Percentiles rank a stretch among this genome's conserved stretches.
These are phyloP conservation scores for Plagodis pulveraria DNA, from an alignment of 2,888 invertebrate species.

Conservation along the genomic window DNA sequence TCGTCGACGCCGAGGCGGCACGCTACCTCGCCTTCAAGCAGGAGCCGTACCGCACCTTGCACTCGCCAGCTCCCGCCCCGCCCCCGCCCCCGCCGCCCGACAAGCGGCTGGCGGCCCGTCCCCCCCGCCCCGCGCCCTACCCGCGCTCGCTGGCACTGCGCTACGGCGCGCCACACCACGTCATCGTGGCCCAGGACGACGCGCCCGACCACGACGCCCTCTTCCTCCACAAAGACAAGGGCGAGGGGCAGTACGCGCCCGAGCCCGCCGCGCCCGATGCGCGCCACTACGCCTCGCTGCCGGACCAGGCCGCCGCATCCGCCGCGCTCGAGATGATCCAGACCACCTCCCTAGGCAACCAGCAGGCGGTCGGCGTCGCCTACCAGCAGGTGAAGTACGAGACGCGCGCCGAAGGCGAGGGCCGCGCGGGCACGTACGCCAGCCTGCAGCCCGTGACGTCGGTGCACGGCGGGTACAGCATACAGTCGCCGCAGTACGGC, in stretches of 20 bases:
- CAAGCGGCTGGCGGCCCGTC: slow-evolving; percentile 26
- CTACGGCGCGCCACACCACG: slow-evolving; percentile 68
- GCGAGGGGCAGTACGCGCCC: slow-evolving; percentile 53
- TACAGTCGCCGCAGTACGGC: slow-evolving; percentile 63
- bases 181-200: slow-evolving; percentile 64
- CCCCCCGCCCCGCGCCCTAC: slow-evolving; percentile 44
- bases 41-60: slow-evolving; percentile 66
- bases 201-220: slow-evolving; percentile 63
- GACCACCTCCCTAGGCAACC: slow-evolving; percentile 65
- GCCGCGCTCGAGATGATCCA: slow-evolving; percentile 74
- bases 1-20: slow-evolving; percentile 68
- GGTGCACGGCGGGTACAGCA: slow-evolving; percentile 44
- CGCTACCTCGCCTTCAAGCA: slow-evolving; percentile 74
- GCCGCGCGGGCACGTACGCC: slow-evolving; percentile 72
- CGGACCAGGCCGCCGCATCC: slow-evolving; percentile 55
- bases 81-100: slow-evolving; percentile 32
- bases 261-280: slow-evolving; percentile 56
- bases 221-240: slow-evolving; percentile 60
- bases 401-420: slow-evolving; percentile 67
- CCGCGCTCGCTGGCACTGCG: slow-evolving; percentile 62
- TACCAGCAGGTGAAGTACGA: slow-evolving; percentile 80
- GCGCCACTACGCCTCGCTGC: slow-evolving; percentile 64
- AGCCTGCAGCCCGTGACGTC: slow-evolving; percentile 47
- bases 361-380: slow-evolving; percentile 71
- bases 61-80: slow-evolving; percentile 53